Conservation (phyloP, 2,888 invertebrate genomes). For the Eubasilissa splendida region DNA sequence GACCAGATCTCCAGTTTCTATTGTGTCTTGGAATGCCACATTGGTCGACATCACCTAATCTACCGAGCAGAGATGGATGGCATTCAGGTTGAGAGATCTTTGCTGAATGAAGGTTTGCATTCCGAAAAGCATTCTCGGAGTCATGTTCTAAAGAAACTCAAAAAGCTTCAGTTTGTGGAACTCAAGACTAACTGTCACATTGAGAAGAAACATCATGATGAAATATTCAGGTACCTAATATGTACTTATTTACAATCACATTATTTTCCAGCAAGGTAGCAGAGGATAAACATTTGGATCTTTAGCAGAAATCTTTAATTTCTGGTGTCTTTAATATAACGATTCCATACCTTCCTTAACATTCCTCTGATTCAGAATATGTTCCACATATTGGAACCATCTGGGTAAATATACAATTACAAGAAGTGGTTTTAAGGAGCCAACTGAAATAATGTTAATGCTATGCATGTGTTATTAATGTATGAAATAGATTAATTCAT, state of each 20-base stretch:
- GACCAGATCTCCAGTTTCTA: constrained; percentile 80
- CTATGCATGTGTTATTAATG: too few relatives aligned
- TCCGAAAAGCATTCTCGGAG: background rate
- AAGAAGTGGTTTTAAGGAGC: too few relatives aligned
- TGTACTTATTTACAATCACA: background rate
- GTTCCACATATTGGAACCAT: too few relatives aligned
- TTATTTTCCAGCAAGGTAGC: too few relatives aligned
- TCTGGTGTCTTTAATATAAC: too few relatives aligned
- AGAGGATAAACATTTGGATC: too few relatives aligned
- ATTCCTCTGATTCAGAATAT: too few relatives aligned
- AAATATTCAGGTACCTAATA: constrained; percentile 68
- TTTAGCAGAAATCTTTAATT: too few relatives aligned
- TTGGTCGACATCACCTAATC: constrained; percentile 75
- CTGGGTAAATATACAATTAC: too few relatives aligned
- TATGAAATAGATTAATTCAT: too few relatives aligned
- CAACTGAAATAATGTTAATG: too few relatives aligned
- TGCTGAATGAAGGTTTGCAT: background rate
- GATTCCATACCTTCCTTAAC: too few relatives aligned
- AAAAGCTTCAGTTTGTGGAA: constrained; percentile 75
- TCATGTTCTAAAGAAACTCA: constrained; percentile 64
- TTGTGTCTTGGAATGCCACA: constrained; percentile 74
- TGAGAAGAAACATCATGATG: constrained; percentile 71
- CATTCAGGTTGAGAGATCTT: constrained; percentile 59
- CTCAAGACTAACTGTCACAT: constrained; percentile 79
- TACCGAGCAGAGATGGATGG: constrained; percentile 88